phyloP scores from a whole-genome alignment of 2,113 vertebrate species.

The Python bivittatus region DNA sequence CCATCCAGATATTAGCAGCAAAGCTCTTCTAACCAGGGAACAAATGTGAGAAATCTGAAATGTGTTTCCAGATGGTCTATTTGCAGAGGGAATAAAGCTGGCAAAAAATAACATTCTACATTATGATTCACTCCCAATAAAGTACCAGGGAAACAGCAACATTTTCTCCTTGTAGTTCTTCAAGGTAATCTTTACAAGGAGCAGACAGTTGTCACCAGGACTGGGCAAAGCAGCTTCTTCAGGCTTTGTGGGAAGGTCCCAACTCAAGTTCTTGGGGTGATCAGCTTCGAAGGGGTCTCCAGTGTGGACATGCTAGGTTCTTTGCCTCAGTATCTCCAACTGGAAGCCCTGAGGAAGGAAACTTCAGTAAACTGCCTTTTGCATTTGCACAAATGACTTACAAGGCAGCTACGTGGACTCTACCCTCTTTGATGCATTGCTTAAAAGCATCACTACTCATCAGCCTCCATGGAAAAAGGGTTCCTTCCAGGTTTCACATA shows the following conservation, averaged over 20 bases:
- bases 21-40: conserved; percentile 66
- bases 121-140: conserved; percentile 63
- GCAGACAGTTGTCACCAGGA: neutral
- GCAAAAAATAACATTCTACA: conserved; percentile 63
- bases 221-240: neutral
- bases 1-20: conserved; percentile 60
- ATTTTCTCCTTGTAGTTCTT: neutral
- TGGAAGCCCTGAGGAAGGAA: neutral
- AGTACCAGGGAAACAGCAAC: conserved; percentile 42
- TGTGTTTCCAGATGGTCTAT: conserved; percentile 65
- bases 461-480: neutral
- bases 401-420: neutral
- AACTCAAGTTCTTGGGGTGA: neutral
- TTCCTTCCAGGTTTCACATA: neutral
- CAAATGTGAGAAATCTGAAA: conserved; percentile 62
- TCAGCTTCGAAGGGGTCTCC: neutral
- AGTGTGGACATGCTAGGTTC: neutral
- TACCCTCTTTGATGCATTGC: neutral
- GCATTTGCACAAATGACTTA: neutral
- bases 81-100: neutral
- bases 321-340: neutral
- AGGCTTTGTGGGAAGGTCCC: neutral
- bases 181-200: conserved; percentile 23
- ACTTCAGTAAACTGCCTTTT: neutral
- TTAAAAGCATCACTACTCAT: neutral